A percentile compares a stretch with the other conserved stretches of the same genome.
These are phyloP conservation scores for Pristiophorus japonicus DNA, from an alignment of 2,113 vertebrate species.

Conservation along the genomic window DNA sequence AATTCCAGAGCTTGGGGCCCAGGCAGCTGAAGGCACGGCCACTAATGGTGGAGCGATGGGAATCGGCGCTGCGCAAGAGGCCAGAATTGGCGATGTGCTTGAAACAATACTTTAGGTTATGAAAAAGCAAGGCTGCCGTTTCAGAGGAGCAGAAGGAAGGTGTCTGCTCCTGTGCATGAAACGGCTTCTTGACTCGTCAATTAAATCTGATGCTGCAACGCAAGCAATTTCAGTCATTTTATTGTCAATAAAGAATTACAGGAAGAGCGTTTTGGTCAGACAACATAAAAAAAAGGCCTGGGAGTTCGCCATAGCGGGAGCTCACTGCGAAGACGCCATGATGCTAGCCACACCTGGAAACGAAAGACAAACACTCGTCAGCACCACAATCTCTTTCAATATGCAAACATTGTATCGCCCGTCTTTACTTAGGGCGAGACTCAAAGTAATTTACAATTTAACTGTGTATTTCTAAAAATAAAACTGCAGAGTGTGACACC, in stretches of 20 bases:
- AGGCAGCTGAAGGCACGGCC: not conserved
- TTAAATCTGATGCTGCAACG: not conserved
- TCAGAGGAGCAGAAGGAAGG: not conserved
- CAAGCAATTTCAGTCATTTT: not conserved
- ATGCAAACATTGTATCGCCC: not conserved
- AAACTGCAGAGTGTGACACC: not conserved
- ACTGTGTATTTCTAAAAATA: not conserved
- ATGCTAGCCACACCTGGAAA: slow-evolving; percentile 69
- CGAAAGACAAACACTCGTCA: not conserved
- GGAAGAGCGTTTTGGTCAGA: not conserved
- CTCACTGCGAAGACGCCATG: slow-evolving; percentile 85
- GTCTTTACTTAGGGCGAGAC: too few species aligned
- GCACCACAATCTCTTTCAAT: not conserved
- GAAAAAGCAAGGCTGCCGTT: not conserved
- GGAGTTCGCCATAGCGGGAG: not conserved
- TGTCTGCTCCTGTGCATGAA: not conserved
- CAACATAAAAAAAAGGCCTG: too few species aligned
- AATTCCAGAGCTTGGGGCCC: not conserved
- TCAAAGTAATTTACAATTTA: not conserved
- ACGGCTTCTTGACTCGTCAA: not conserved
- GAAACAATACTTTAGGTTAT: not conserved
- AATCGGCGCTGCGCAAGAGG: not conserved
- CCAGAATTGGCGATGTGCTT: not conserved
- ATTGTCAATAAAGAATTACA: not conserved
- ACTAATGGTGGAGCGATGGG: not conserved